Conservation (phyloP, 2,888 invertebrate species). For the Orchesellides sinensis region DNA sequence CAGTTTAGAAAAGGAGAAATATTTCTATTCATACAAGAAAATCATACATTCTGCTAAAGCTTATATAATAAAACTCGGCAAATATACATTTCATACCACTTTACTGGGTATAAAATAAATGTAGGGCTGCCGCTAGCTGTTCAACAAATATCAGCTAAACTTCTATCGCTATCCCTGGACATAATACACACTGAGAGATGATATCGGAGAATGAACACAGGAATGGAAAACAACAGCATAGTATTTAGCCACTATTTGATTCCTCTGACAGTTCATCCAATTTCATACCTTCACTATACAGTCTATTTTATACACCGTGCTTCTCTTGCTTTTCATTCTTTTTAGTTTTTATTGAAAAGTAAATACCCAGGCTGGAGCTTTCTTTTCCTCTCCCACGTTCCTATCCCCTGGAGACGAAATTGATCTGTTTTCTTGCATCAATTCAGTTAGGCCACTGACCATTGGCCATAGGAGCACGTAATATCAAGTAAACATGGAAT, state of each 20-base stretch:
- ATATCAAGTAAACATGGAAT: not conserved
- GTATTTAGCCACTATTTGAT: constrained; percentile 55
- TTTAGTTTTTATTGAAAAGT: constrained; percentile 12
- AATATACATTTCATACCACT: too few species aligned
- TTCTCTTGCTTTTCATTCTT: not conserved
- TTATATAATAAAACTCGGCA: too few species aligned
- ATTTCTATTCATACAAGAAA: too few species aligned
- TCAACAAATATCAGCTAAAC: constrained; percentile 41
- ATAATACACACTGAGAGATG: constrained; percentile 32
- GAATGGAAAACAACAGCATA: constrained; percentile 26
- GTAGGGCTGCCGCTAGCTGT: not conserved
- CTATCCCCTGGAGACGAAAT: constrained; percentile 58
- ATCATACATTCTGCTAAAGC: too few species aligned
- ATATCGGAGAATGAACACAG: constrained; percentile 29
- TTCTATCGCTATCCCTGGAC: constrained; percentile 12
- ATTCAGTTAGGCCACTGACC: constrained; percentile 54
- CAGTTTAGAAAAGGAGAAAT: not conserved
- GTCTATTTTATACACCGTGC: too few species aligned
- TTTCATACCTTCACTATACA: constrained; percentile 31
- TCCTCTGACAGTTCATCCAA: constrained; percentile 64
- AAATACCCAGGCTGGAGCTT: constrained; percentile 13
- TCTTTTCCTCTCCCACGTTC: constrained; percentile 2
- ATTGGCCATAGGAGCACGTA: not conserved
- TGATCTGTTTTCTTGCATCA: constrained; percentile 64
- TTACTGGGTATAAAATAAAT: too few species aligned